A percentile compares a stretch with the other conserved stretches of the same genome.
Conservation (phyloP, 2,113 vertebrate genomes). For the Festucalex cinctus region DNA sequence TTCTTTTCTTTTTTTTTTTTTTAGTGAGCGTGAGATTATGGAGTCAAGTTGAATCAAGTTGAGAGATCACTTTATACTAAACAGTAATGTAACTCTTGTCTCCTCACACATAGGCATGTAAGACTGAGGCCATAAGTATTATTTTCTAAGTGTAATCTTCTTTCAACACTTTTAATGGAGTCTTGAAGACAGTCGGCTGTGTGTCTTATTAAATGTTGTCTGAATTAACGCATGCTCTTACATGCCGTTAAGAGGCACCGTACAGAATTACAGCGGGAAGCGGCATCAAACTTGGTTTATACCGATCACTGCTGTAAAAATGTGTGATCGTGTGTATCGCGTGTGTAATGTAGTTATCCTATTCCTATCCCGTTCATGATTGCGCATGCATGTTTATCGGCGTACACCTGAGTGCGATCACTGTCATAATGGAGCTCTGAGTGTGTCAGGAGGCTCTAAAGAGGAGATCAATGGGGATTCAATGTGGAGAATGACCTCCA, state of each 20-base stretch:
- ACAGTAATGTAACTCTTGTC: constrained; percentile 14
- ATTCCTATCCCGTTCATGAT: constrained; percentile 40
- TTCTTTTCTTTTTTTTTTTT: no score
- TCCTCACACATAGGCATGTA: constrained; percentile 49
- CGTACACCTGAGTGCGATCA: constrained; percentile 45
- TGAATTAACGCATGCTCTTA: constrained; percentile 68
- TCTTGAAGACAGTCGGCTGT: constrained; percentile 62
- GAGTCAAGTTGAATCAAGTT: constrained; percentile 14
- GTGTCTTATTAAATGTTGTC: constrained; percentile 75
- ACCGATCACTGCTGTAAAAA: constrained; percentile 49
- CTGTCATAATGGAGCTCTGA: constrained; percentile 51
- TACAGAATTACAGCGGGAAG: constrained; percentile 67
- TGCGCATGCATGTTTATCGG: constrained; percentile 36
- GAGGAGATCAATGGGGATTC: constrained; percentile 67
- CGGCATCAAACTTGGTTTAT: constrained; percentile 53
- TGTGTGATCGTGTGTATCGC: constrained; percentile 20
- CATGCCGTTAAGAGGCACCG: constrained; percentile 58
- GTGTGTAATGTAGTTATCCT: constrained; percentile 28
- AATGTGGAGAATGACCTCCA: constrained; percentile 58
- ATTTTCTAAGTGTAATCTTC: constrained; percentile 72
- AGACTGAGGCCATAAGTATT: constrained; percentile 64
- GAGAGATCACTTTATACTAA: constrained; percentile 25
- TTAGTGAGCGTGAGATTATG: not conserved
- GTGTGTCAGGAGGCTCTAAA: constrained; percentile 45
- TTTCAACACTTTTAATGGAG: constrained; percentile 71